Evolutionary conservation across 1,140 invertebrate genomes (phyloP).

Genomic region (Drosophila dunni): DNA sequence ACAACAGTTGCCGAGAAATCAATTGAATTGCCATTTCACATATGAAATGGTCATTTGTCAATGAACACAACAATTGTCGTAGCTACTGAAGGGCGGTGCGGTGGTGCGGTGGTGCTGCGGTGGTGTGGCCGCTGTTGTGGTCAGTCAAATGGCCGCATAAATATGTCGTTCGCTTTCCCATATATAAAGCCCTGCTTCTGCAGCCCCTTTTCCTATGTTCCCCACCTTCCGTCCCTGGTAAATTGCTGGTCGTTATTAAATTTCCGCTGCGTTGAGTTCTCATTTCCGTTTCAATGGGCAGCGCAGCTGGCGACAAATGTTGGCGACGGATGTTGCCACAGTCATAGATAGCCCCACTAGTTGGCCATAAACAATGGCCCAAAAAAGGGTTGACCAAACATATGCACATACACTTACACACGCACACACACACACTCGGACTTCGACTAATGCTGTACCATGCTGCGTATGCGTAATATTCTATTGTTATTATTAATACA

Average conservation of each 20-base stretch:
- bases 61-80: slow-evolving; percentile 70
- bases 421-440: not conserved
- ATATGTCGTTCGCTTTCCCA: slow-evolving; percentile 66
- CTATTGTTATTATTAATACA: slow-evolving; percentile 66
- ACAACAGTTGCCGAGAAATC: slow-evolving; percentile 61
- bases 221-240: slow-evolving; percentile 37
- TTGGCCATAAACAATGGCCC: slow-evolving; percentile 33
- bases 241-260: slow-evolving; percentile 82
- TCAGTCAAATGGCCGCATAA: slow-evolving; percentile 81
- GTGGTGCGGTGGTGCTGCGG: not conserved
- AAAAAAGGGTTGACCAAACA: slow-evolving; percentile 31
- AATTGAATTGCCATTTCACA: slow-evolving; percentile 82
- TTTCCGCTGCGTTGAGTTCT: slow-evolving; percentile 81
- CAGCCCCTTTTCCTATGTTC: not conserved
- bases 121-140: slow-evolving; percentile 39
- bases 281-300: slow-evolving; percentile 80
- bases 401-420: slow-evolving; percentile 9
- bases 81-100: slow-evolving; percentile 3
- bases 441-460: not conserved
- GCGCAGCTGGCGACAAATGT: slow-evolving; percentile 71
- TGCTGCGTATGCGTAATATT: slow-evolving; percentile 66
- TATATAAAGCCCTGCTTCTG: not conserved
- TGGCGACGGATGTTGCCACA: slow-evolving; percentile 67
- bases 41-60: slow-evolving; percentile 83
- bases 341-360: slow-evolving; percentile 55